A percentile compares a stretch with the other conserved stretches of the same genome.
Evolutionary conservation across 2,797 vertebrate genomes (phyloP).

Genomic region (Dendrocincla tyrannina): DNA sequence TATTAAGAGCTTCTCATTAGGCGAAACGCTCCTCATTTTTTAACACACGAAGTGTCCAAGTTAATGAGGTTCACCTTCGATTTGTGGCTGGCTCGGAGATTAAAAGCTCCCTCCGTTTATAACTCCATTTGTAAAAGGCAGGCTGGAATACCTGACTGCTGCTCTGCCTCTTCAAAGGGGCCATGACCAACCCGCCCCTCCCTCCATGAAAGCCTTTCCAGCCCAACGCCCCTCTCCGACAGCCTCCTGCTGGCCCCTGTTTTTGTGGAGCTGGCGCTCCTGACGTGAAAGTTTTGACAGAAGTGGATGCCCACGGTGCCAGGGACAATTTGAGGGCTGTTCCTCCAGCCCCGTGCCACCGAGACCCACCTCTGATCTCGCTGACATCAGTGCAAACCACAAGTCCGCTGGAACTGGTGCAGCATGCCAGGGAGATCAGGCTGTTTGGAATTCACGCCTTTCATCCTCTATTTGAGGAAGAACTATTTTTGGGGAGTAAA

Average conservation of each 20-base stretch:
- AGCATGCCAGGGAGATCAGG: not conserved
- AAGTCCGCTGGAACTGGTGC: not conserved
- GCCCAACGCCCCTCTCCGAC: not conserved
- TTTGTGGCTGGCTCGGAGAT: slow-evolving; percentile 39
- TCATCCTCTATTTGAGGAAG: not conserved
- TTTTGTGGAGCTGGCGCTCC: not conserved
- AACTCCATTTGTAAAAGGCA: not conserved
- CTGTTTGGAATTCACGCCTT: not conserved
- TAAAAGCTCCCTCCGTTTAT: slow-evolving; percentile 23
- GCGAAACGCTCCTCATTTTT: slow-evolving; percentile 71
- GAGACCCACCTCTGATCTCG: not conserved
- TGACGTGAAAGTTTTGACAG: not conserved
- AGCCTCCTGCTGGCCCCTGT: not conserved
- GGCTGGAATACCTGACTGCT: not conserved
- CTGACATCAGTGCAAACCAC: not conserved
- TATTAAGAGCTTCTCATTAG: slow-evolving; percentile 78
- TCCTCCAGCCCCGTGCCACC: not conserved
- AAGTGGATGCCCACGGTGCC: not conserved
- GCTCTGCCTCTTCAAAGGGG: not conserved
- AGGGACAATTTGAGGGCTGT: not conserved
- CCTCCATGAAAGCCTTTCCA: slow-evolving; percentile 4
- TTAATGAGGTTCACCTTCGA: slow-evolving; percentile 68
- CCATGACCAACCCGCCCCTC: not conserved
- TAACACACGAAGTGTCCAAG: slow-evolving; percentile 64
- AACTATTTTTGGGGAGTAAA: not conserved